Evolutionary conservation across 2,888 invertebrate species (phyloP), one percentile per base, ranked within the genome.

Genomic region (Oxytorus armatus): DNA sequence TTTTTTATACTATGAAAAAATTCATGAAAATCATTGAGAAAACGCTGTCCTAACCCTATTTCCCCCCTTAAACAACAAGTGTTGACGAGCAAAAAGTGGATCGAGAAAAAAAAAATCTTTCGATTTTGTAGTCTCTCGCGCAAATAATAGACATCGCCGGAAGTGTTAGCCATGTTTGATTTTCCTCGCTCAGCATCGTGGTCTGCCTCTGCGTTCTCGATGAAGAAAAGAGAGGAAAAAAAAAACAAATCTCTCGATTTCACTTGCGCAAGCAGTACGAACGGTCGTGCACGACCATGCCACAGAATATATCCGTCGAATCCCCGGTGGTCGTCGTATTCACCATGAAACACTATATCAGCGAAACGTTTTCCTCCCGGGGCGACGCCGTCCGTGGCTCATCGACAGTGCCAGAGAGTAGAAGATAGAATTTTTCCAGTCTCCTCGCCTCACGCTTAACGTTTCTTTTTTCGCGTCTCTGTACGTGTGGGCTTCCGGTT

Each of bases 181-280:
- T 61, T 75, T 70, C 55, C 63, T 61, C 53, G 33, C 44, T 55
- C 74, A 39, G 77, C 66, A 73, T 33, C 57, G n/a, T 18, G 14
- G 72, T 68, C 39, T 42, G 57, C 33, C 65, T 70, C 79, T 57
- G 51, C 79, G 75, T 79, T 75, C 75, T 70, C 70, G 73, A 29
- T 47, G 18, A 14, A 8, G 11, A 39, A 23, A 33, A 55, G 42
- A 29, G 25, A 55, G 29, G 7, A 51, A 59, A 51, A 39, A 65
- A 74, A 55, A 14, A 73, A 61, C 61, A 55, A 39, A 63, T 57
- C 44, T 73, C 68, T 72, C 79, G 61, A 53, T 80, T 76, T 77
- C 57, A 73, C 72, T 69, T 73, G 73, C 75, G 55, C 77, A 61
- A 75, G 73, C 72, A 61, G 47, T 57, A 68, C 59, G 23, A 23